Percentiles rank a stretch among this genome's conserved stretches.
phyloP scores from a whole-genome alignment of 2,888 invertebrate genomes.

The Ennomos quercinarius region DNA sequence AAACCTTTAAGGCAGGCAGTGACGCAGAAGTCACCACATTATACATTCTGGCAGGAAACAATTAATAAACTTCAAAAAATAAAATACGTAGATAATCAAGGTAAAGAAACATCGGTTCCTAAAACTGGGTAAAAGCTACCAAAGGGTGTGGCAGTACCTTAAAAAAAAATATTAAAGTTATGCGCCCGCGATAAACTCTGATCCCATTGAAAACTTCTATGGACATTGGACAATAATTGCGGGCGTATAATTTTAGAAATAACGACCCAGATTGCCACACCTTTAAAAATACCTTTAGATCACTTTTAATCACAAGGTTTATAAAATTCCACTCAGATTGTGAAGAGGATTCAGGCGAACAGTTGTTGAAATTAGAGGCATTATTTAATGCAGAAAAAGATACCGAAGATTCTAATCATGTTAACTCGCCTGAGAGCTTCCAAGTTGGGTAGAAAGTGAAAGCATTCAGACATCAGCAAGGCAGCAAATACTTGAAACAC shows the following conservation, averaged over 20 bases:
- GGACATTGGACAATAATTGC: conserved; percentile 42
- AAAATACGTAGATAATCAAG: not conserved
- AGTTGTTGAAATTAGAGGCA: conserved; percentile 11
- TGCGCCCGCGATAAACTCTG: too few relatives aligned
- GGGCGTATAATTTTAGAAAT: conserved; percentile 45
- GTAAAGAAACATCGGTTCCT: conserved; percentile 1
- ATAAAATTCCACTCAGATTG: conserved; percentile 29
- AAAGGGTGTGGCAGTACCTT: too few relatives aligned
- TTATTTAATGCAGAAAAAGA: too few relatives aligned
- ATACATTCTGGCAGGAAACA: too few relatives aligned
- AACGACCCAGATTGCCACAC: conserved; percentile 41
- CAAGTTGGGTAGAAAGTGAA: too few relatives aligned
- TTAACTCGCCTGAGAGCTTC: too few relatives aligned
- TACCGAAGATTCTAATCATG: too few relatives aligned
- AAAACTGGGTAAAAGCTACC: conserved; percentile 4
- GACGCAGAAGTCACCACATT: not conserved
- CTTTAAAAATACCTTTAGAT: conserved; percentile 38
- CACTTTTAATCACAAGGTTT: conserved; percentile 24
- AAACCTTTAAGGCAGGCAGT: conserved; percentile 4
- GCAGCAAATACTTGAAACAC: too few relatives aligned
- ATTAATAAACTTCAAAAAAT: too few relatives aligned
- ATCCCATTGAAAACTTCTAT: conserved; percentile 28
- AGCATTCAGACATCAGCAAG: too few relatives aligned
- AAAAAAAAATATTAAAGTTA: too few relatives aligned
- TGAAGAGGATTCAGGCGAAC: conserved; percentile 16